phyloP scores from a whole-genome alignment of 2,113 vertebrate genomes.

The Coturnix japonica region DNA sequence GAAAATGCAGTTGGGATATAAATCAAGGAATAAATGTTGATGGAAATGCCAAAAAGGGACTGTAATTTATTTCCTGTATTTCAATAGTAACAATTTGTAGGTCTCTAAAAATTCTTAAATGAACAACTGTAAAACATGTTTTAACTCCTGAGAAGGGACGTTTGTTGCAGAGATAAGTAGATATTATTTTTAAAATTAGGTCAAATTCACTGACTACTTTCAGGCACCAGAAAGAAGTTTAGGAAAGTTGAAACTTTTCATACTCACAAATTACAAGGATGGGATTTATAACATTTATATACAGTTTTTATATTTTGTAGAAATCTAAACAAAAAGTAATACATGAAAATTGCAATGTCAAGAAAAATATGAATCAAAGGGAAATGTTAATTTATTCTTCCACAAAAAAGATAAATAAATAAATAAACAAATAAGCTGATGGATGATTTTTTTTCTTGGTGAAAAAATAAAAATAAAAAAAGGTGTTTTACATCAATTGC shows the following conservation, averaged over 20 bases:
- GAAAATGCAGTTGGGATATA: background rate
- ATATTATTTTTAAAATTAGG: background rate
- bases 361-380: background rate
- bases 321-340: background rate
- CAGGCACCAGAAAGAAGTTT: background rate
- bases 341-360: background rate
- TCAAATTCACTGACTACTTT: background rate
- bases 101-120: background rate
- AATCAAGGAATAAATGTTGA: conserved; percentile 39
- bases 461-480: background rate
- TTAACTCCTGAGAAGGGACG: background rate
- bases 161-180: background rate
- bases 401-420: background rate
- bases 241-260: background rate
- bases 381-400: background rate
- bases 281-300: background rate
- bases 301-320: accelerated
- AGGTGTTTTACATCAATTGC: background rate
- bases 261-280: background rate
- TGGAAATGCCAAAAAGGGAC: background rate
- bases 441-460: background rate
- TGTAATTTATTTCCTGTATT: background rate
- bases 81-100: background rate
- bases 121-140: background rate
- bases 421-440: accelerated